Evolutionary conservation across 92 coral and sea anemone genomes (phyloP), one percentile per base, ranked within the genome.

Genomic region (Siderastrea radians): DNA sequence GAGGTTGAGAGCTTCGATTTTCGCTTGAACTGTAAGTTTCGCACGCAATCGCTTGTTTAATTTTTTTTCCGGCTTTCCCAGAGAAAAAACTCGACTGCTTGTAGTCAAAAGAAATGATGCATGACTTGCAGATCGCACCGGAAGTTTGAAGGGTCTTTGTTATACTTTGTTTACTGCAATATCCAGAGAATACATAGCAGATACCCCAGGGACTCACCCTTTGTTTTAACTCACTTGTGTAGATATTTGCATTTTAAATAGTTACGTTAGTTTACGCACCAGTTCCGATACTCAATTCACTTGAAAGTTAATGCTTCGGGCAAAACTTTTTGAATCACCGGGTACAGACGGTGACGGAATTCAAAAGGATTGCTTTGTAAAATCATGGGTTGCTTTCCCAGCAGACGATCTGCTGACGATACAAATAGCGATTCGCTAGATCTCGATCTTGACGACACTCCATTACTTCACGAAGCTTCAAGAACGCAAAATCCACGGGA

Each of bases 301-400:
- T 52, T n/a, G 78, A 70, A 15, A n/a, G 2, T n/a, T 49, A 14
- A 16, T n/a, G 54, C 17, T 47, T 15, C n/a, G 16, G 2, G 5
- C 26, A 72, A 53, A 26, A 8, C 3, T 7, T 26, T 52, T 43
- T 26, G 19, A 3, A 52, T 52, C 78, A 3, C 6, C 8, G 44
- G 45, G 65, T 59, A 44, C 15, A 3, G 5, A n/a, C 47, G 9
- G 69, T 38, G 10, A 45, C 26, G 10, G 12, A 78, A 47, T 7
- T 16, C 54, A 14, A 47, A n/a, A 4, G 77, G 54, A 16, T 10
- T 54, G 15, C 0, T 8, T 0, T 19, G 17, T n/a, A 26, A 49
- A 68, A 63, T 48, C 16, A 85, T 85, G 89, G 89, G 89, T 13
- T 85, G 89, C 59, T 77, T 76, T 16, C 89, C 89, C 6, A 72